Evolutionary conservation across 1,140 invertebrate genomes (phyloP), one percentile per base, ranked within the genome.

Genomic region (Pemphigus obesinymphae): DNA sequence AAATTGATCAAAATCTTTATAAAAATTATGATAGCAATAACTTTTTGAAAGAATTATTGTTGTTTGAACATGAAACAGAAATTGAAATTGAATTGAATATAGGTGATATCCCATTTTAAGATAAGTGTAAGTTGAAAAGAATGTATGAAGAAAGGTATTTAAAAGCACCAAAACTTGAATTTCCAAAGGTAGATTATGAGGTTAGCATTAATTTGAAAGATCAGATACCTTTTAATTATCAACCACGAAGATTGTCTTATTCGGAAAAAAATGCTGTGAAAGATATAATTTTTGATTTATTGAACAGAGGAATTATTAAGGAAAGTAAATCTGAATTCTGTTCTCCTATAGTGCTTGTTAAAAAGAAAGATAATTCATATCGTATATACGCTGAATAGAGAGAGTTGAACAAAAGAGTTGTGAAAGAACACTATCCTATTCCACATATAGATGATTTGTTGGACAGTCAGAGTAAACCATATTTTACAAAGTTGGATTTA

Each of bases 231-330:
- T n/a, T n/a, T n/a, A n/a, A n/a, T n/a, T n/a, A n/a, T n/a, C n/a
- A 20, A 31, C 37, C 55, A 26, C 17, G 40, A 40, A 37, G 55
- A 40, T 40, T 80, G 34, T 55, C 37, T 15, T 61, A 80, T 26
- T 7, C 3, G 26, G 55, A 80, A 15, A 55, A 34, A 26, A 63
- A 61, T 17, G 13, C 58, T 2, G 76, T 80, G 3, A 43, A 80
- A 34, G 76, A 80, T 17, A 55, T 80, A 43, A 80, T 80, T 80
- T 50, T 17, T 55, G 48, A 55, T 34, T 53, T 55, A 20, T 76
- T 76, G 11, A 3, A 55, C 34, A n/a, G 37, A 26, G 76, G 58
- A 10, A 43, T 80, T 13, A 63, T 78, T 23, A 53, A 31, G 17
- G 48, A 53, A 55, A 40, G 20, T 17, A 43, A 43, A 20, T 63